A percentile compares a stretch with the other conserved stretches of the same genome.
Conservation (phyloP, 2,113 vertebrate genomes). For the Lophius piscatorius region DNA sequence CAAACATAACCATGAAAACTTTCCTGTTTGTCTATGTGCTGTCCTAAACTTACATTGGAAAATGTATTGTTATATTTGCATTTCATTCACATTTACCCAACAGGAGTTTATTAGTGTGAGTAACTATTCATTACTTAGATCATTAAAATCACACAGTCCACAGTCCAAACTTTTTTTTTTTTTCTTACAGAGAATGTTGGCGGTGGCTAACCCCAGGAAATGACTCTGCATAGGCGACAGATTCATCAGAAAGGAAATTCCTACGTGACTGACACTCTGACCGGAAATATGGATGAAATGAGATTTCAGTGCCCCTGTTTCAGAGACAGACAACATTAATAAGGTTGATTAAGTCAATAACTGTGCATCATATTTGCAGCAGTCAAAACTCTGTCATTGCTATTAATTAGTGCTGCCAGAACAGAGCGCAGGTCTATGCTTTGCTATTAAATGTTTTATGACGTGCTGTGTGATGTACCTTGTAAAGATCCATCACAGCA, state of each 20-base stretch:
- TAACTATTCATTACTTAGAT: neutral
- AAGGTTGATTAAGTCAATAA: constrained; percentile 20
- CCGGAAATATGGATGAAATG: constrained; percentile 36
- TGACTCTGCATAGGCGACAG: constrained; percentile 1
- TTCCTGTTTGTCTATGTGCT: neutral
- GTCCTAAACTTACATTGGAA: neutral
- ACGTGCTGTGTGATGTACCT: constrained; percentile 11
- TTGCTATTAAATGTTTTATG: constrained; percentile 7
- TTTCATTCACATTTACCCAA: neutral
- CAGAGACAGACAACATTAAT: constrained; percentile 35
- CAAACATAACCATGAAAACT: neutral
- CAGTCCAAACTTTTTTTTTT: constrained; percentile 19
- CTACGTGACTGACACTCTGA: constrained; percentile 16
- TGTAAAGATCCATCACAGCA: constrained; percentile 28
- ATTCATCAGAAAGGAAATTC: constrained; percentile 17
- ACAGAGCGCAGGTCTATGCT: neutral
- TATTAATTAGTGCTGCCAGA: constrained; percentile 39
- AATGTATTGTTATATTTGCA: neutral
- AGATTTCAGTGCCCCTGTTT: constrained; percentile 20
- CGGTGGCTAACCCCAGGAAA: constrained; percentile 18
- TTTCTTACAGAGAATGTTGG: constrained; percentile 8
- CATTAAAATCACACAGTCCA: constrained; percentile 2
- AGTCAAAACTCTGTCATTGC: constrained; percentile 18
- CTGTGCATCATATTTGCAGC: constrained; percentile 25
- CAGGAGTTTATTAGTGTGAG: neutral